These are phyloP conservation scores for Xerus inauris DNA, from an alignment of 2,113 vertebrate genomes.

Conservation along the genomic window DNA sequence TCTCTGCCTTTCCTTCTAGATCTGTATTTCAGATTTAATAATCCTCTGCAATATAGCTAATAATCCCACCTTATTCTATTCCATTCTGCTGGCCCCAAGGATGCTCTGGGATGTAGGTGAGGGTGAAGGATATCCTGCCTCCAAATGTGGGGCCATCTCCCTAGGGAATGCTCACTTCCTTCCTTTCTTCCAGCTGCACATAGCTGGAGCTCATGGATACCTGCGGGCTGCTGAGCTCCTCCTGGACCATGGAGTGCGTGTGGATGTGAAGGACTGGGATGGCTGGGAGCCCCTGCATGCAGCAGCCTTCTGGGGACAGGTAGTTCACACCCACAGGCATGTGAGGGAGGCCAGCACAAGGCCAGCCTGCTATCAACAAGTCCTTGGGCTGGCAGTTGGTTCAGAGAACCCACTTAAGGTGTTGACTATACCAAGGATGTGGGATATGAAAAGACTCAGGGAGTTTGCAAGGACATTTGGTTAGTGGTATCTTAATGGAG, in stretches of 20 bases:
- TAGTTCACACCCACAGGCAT: conserved; percentile 70
- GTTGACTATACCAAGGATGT: neutral
- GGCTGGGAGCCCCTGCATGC: conserved; percentile 98
- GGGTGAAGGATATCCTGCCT: neutral
- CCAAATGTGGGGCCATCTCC: neutral
- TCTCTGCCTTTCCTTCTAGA: neutral
- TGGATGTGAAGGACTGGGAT: conserved; percentile 94
- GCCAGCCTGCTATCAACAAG: neutral
- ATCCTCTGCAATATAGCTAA: neutral
- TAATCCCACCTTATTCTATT: neutral
- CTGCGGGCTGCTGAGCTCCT: conserved; percentile 95
- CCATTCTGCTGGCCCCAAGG: neutral
- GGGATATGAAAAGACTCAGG: neutral
- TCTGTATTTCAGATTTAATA: neutral
- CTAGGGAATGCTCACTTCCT: conserved; percentile 20
- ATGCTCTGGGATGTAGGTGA: neutral
- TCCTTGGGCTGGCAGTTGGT: neutral
- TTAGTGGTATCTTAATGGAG: neutral
- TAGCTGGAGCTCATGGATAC: conserved; percentile 96
- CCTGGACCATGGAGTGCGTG: conserved; percentile 93
- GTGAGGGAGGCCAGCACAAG: neutral
- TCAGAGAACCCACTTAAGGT: neutral
- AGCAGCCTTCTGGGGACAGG: conserved; percentile 99
- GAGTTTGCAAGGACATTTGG: neutral
- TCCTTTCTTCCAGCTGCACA: conserved; percentile 91